A percentile compares a stretch with the other conserved stretches of the same genome.
Conservation (phyloP, 2,113 vertebrate genomes). For the Spheniscus mendiculus region DNA sequence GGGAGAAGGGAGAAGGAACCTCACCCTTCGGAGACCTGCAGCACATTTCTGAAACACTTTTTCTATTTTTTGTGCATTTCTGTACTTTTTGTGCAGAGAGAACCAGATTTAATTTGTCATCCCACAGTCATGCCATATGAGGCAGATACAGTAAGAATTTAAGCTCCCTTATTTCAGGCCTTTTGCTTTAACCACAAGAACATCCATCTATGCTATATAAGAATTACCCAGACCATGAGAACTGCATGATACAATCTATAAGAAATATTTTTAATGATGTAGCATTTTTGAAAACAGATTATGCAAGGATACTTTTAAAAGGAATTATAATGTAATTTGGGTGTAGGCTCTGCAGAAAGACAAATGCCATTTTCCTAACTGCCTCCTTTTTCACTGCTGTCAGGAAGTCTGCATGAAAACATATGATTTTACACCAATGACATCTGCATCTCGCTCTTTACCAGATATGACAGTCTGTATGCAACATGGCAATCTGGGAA, state of each 20-base stretch:
- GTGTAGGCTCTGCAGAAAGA: slow-evolving; percentile 7
- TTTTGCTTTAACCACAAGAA: slow-evolving; percentile 23
- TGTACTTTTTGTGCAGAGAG: background rate
- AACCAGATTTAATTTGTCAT: background rate
- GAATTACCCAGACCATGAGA: background rate
- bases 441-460: background rate
- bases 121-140: background rate
- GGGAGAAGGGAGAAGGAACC: background rate
- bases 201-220: background rate
- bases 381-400: background rate
- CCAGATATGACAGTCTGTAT: background rate
- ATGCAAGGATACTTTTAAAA: background rate
- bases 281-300: slow-evolving; percentile 16
- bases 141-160: background rate
- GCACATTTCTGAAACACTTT: background rate
- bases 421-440: background rate
- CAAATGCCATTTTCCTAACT: slow-evolving; percentile 14
- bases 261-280: background rate
- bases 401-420: slow-evolving; percentile 6
- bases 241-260: background rate
- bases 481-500: slow-evolving; percentile 4
- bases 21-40: background rate
- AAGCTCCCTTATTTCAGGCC: background rate
- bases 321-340: background rate
- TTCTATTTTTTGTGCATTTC: background rate